These are phyloP conservation scores for Altica lythri DNA, from an alignment of 2,888 invertebrate genomes.

Conservation along the genomic window DNA sequence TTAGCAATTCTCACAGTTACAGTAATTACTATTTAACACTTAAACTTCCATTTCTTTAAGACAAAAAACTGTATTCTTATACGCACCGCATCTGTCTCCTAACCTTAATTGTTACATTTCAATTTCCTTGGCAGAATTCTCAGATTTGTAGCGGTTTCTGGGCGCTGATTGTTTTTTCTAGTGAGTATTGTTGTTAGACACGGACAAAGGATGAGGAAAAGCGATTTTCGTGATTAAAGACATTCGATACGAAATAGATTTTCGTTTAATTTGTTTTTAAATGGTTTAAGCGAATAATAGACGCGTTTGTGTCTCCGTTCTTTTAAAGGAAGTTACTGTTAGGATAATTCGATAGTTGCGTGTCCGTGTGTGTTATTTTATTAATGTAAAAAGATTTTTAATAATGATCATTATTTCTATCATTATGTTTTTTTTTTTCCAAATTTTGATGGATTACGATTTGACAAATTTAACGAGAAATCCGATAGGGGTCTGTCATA, in stretches of 20 bases:
- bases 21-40: no score
- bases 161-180: conserved; percentile 11
- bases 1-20: no score
- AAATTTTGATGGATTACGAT: background rate
- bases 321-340: conserved; percentile 5
- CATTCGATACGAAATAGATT: conserved; percentile 15
- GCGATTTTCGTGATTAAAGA: conserved; percentile 16
- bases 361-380: background rate
- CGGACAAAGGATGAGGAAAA: conserved; percentile 9
- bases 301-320: background rate
- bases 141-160: conserved; percentile 13
- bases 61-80: no score
- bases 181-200: conserved; percentile 6
- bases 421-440: background rate
- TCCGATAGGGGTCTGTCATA: no score
- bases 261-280: conserved; percentile 11
- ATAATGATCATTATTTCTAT: no score
- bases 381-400: no score
- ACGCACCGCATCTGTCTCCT: no score
- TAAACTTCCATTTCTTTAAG: no score
- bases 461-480: background rate
- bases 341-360: conserved; percentile 4
- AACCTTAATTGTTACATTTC: conserved; percentile 12
- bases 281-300: conserved; percentile 8
- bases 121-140: conserved; percentile 8